Base-by-base conservation (phyloP, 2,888 invertebrate species). In the Dascillus cervinus region DNA sequence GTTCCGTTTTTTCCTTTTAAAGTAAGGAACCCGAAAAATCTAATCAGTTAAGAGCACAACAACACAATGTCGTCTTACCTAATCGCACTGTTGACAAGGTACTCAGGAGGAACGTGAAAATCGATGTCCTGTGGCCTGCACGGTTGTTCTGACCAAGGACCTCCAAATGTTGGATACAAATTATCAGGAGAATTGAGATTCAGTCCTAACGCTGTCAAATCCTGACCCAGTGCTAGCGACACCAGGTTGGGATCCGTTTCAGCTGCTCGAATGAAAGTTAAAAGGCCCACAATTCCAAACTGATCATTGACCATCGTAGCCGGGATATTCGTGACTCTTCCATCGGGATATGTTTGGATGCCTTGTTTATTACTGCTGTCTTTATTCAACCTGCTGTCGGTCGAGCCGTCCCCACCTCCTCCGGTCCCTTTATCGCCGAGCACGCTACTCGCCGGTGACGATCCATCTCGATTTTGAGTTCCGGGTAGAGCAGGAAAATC, bases 401-500 rank as follows among this genome's bases (percentile, higher is more conserved):
- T 38, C 8, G 37, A 32, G 22, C 41, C 44, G 27, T 50, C 49
- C 15, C 49, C 49, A 38, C 64, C 66, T 29, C 66, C 66, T 31
- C 63, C 67, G 26, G 62, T 56, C 43, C 57, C 63, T 47, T 67
- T 67, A 41, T 66, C 68, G 30, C 64, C 64, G 26, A 63, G 59
- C 14, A 65, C 58, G 41, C 60, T 66, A 39, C 68, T 64, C 55
- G 79, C 80, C 10, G 82, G 79, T 50, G 80, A 77, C 10, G 77
- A 71, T 34, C 77, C 78, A 50, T 78, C 79, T 50, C 76, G 72
- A 53, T 72, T 77, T 30, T 39, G 53, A n/a, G 39, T 39, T 4
- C 97, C 97, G 47, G 97, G 98, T 62, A 98, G 73, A 64, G 98
- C 98, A 53, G 98, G 98, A 70, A 98, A 98, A 71, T 98, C 98